A percentile compares a stretch with the other conserved stretches of the same genome.
Conservation (phyloP, 2,888 invertebrate species). For the Portevinia maculata region DNA sequence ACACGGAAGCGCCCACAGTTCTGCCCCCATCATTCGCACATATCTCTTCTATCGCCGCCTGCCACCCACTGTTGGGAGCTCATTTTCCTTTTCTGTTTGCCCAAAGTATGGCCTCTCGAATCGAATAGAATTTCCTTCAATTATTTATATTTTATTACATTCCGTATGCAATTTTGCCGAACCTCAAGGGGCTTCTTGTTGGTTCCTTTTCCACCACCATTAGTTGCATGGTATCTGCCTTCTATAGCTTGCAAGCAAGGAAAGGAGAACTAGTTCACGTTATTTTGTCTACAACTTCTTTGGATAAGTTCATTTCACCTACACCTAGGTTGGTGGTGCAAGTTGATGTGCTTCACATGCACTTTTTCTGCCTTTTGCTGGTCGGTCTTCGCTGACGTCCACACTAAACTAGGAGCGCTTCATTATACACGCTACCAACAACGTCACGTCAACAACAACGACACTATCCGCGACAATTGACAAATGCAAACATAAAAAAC, state of each 20-base stretch:
- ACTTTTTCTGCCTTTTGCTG: constrained; percentile 60
- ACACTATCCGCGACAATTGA: constrained; percentile 38
- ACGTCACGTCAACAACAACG: constrained; percentile 62
- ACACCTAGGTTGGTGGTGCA: constrained; percentile 15
- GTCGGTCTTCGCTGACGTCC: constrained; percentile 66
- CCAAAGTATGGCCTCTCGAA: constrained; percentile 71
- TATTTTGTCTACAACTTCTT: constrained; percentile 46
- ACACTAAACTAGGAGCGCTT: constrained; percentile 44
- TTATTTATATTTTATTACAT: constrained; percentile 75
- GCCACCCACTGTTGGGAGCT: constrained; percentile 38
- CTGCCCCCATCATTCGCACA: constrained; percentile 27
- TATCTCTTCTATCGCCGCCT: background rate
- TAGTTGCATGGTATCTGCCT: constrained; percentile 13
- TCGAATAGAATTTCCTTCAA: constrained; percentile 74
- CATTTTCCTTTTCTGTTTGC: constrained; percentile 50
- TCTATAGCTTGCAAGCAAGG: constrained; percentile 17
- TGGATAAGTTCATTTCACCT: constrained; percentile 43
- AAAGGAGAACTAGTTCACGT: constrained; percentile 69
- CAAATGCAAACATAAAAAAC: constrained; percentile 63
- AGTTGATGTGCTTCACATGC: constrained; percentile 63
- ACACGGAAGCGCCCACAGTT: constrained; percentile 56
- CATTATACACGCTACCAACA: constrained; percentile 59
- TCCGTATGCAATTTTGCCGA: constrained; percentile 70
- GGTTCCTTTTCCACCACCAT: constrained; percentile 35
- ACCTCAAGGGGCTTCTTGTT: constrained; percentile 69